Conservation (phyloP, 2,888 invertebrate species). For the Drosophila cyrtoloma region DNA sequence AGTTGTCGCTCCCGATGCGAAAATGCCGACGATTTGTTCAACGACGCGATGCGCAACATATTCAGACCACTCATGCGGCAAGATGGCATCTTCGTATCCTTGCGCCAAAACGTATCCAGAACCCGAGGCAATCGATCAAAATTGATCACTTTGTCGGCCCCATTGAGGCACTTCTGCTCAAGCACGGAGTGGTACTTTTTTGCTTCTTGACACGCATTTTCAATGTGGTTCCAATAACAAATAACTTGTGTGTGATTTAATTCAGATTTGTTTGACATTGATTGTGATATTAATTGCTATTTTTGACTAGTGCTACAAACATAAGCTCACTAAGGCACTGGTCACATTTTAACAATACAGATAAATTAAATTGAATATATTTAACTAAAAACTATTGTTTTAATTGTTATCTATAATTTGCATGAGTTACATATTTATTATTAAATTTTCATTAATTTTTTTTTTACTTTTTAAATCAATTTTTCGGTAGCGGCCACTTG, state of each 20-base stretch:
- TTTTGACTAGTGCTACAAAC: neutral
- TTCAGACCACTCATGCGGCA: constrained; percentile 12
- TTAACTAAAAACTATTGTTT: neutral
- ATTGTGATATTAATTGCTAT: neutral
- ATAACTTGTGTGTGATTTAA: neutral
- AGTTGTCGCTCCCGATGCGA: constrained; percentile 54
- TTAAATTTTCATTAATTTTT: too few relatives aligned
- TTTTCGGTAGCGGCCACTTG: too few relatives aligned
- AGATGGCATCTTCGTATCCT: neutral
- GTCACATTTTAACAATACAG: neutral
- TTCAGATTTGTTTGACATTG: neutral
- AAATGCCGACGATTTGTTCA: constrained; percentile 46
- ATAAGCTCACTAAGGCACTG: neutral
- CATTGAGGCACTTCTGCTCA: constrained; percentile 29
- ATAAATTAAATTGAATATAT: neutral
- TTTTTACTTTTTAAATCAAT: too few relatives aligned
- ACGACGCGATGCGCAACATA: neutral
- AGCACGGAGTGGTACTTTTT: neutral
- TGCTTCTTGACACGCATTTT: constrained; percentile 12
- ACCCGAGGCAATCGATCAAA: constrained; percentile 33
- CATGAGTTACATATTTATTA: neutral
- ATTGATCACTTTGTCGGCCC: neutral
- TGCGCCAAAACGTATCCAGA: constrained; percentile 45
- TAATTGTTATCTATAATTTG: neutral
- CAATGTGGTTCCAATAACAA: neutral